phyloP scores from a whole-genome alignment of 2,797 vertebrate species.

The Vultur gryphus region DNA sequence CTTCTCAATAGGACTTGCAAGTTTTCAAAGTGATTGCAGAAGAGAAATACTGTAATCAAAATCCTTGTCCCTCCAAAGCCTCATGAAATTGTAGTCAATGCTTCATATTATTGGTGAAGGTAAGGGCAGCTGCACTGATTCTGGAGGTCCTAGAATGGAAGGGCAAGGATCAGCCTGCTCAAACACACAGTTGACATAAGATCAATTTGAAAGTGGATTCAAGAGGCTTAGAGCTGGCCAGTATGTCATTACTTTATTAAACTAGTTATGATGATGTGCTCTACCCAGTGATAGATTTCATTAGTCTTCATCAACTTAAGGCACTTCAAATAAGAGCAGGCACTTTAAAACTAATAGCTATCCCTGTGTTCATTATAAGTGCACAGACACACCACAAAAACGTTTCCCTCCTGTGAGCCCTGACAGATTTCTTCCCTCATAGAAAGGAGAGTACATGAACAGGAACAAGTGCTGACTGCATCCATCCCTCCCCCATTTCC shows the following conservation, averaged over 20 bases:
- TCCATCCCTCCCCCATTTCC: not conserved
- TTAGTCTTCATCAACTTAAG: not conserved
- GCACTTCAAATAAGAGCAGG: not conserved
- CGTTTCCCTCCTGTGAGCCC: not conserved
- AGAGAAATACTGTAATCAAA: slow-evolving; percentile 29
- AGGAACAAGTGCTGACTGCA: not conserved
- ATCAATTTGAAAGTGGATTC: not conserved
- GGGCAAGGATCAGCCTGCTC: not conserved
- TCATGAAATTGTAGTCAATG: not conserved
- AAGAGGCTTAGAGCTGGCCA: not conserved
- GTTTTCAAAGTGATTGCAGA: slow-evolving; percentile 18
- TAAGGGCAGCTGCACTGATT: not conserved
- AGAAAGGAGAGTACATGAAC: not conserved
- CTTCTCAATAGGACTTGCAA: slow-evolving; percentile 38
- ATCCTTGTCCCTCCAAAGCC: not conserved
- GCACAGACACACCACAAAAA: not conserved
- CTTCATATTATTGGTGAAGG: not conserved
- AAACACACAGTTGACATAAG: not conserved
- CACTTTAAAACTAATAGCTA: slow-evolving; percentile 9
- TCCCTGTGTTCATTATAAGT: not conserved
- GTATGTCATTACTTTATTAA: not conserved
- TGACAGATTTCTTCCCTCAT: not conserved
- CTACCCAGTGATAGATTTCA: slow-evolving; percentile 16
- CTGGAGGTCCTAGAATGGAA: not conserved
- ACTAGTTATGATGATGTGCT: not conserved